Evolutionary conservation across 2,113 vertebrate genomes (phyloP), one percentile per base, ranked within the genome.

Genomic region (Apistogramma diplotaenia): DNA sequence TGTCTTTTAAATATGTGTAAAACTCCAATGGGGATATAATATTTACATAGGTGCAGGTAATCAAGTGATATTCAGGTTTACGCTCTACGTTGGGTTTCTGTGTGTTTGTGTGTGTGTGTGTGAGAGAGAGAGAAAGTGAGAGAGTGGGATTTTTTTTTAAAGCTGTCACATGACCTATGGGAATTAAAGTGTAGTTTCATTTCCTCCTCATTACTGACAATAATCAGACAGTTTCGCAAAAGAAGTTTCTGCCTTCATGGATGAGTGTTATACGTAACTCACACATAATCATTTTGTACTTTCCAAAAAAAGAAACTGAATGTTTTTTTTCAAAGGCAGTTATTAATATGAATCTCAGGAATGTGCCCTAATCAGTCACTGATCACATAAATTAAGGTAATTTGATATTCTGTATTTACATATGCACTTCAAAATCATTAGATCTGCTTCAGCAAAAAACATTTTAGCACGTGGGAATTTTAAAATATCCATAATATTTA

Each of bases 201-300:
- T 89, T 93, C 87, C 86, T 86, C 86, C 74, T 85, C n/a, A 67
- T 86, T 76, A 72, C 87, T 61, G 83, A 87, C 81, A 81, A 82
- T 85, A 90, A 89, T 88, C 61, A 55, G 65, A 31, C 23, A 75
- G 74, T 92, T 87, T 86, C 82, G 77, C 58, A 57, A 11, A 67
- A 78, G n/a, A 46, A 71, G 54, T 67, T 70, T 56, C 40, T 54
- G 27, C 51, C 40, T 67, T 55, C 71, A 46, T 35, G 19, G n/a
- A 80, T 82, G 8, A 79, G 54, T 76, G 71, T 76, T 60, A 51
- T 54, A 18, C 11, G 9, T 19, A 70, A n/a, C 54, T 29, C 56
- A 18, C 37, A 23, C 15, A 57, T 16, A 70, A 15, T 55, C 21
- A 76, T 13, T 2, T 54, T 21, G 73, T 81, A 76, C 73, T 85